A percentile compares a stretch with the other conserved stretches of the same genome.
Evolutionary conservation across 2,888 invertebrate genomes (phyloP).

Genomic region (Pammene fasciana): DNA sequence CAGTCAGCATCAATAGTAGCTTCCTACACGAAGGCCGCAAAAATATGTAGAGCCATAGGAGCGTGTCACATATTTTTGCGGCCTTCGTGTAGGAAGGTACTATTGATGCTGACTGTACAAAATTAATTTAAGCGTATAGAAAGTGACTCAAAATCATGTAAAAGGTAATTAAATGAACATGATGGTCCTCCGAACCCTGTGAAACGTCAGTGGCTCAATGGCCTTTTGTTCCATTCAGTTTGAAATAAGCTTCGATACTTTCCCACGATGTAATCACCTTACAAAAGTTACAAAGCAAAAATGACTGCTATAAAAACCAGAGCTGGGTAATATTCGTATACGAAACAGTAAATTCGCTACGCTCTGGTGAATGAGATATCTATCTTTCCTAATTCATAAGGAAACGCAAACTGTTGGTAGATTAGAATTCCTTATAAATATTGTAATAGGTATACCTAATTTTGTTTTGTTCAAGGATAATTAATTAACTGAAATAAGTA

Average conservation of each 20-base stretch:
- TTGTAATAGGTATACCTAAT: conserved; percentile 5
- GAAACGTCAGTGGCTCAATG: background rate
- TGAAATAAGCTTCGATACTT: background rate
- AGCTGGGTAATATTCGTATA: conserved; percentile 16
- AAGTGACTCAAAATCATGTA: no score
- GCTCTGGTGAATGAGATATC: conserved; percentile 17
- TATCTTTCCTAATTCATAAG: conserved; percentile 25
- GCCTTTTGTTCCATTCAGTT: conserved; percentile 8
- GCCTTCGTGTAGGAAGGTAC: no score
- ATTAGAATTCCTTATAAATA: conserved; percentile 1
- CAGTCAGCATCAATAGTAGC: no score
- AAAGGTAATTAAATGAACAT: no score
- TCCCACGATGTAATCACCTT: conserved; percentile 21
- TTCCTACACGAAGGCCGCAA: no score
- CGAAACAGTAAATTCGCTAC: conserved; percentile 10
- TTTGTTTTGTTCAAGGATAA: conserved; percentile 25
- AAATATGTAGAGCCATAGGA: no score
- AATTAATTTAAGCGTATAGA: no score
- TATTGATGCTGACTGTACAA: no score
- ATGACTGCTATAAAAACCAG: conserved; percentile 7
- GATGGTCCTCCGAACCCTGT: conserved; percentile 1
- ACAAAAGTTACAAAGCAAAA: background rate
- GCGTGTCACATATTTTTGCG: no score
- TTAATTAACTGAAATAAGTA: conserved; percentile 53
- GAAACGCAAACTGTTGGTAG: background rate